These are phyloP conservation scores for Furnarius figulus DNA, from an alignment of 2,113 vertebrate genomes.

Conservation along the genomic window DNA sequence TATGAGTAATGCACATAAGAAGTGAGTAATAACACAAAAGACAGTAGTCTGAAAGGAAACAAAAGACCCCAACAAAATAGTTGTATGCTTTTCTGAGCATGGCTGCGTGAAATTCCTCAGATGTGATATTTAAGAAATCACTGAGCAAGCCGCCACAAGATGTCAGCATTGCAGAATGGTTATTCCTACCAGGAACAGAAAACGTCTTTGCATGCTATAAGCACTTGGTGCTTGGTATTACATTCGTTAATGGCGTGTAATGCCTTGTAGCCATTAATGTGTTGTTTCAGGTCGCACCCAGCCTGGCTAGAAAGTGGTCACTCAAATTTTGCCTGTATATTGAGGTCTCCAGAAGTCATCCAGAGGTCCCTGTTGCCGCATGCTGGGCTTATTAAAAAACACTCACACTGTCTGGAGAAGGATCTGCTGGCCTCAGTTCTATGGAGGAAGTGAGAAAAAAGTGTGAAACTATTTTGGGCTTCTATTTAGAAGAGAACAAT, in stretches of 20 bases:
- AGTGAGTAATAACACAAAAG: not conserved
- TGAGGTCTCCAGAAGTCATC: not conserved
- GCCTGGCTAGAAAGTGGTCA: not conserved
- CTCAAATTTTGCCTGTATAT: not conserved
- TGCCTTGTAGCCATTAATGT: not conserved
- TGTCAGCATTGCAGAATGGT: constrained; percentile 58
- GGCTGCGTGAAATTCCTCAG: not conserved
- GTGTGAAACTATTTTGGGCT: not conserved
- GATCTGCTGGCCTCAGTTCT: not conserved
- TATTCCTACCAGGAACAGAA: not conserved
- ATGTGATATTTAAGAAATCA: not conserved
- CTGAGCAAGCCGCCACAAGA: constrained; percentile 11
- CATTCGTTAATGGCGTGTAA: not conserved
- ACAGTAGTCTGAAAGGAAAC: not conserved
- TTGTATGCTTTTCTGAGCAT: not conserved
- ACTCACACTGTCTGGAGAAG: not conserved
- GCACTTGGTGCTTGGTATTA: not conserved
- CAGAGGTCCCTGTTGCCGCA: not conserved
- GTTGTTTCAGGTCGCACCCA: not conserved
- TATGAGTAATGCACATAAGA: not conserved
- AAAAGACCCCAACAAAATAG: not conserved
- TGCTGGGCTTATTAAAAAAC: not conserved
- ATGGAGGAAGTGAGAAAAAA: not conserved
- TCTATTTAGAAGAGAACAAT: not conserved
- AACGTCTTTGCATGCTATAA: not conserved